These are phyloP conservation scores for Pristionchus exspectatus DNA, from an alignment of 2,888 invertebrate species.

Conservation along the genomic window DNA sequence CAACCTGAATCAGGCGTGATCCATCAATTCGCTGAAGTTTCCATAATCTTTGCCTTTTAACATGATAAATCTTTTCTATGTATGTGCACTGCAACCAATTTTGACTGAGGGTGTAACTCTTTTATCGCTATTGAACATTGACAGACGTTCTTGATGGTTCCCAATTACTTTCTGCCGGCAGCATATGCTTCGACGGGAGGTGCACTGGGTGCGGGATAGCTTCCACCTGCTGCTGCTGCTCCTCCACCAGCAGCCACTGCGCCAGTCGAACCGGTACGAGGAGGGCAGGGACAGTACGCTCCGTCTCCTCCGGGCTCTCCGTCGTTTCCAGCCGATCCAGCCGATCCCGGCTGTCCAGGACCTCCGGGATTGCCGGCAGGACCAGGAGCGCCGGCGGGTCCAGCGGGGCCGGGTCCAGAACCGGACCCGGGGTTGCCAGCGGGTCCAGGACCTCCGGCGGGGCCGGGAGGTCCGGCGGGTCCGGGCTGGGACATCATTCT, in stretches of 20 bases:
- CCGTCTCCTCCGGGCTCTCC: slow-evolving; percentile 60
- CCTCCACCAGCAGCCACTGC: slow-evolving; percentile 54
- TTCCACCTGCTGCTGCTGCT: slow-evolving; percentile 4
- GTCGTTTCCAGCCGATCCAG: slow-evolving; percentile 62
- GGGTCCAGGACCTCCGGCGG: slow-evolving; percentile 66
- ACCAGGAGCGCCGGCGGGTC: slow-evolving; percentile 67
- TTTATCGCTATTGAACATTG: background rate
- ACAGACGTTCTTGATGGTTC: background rate
- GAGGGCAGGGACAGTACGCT: slow-evolving; percentile 62
- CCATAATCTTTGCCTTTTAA: background rate
- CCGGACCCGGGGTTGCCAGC: slow-evolving; percentile 59
- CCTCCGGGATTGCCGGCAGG: slow-evolving; percentile 65
- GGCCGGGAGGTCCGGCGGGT: slow-evolving; percentile 63
- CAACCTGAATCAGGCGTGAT: slow-evolving; percentile 19
- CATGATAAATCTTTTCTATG: background rate
- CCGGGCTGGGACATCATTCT: slow-evolving; percentile 49
- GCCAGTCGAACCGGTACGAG: slow-evolving; percentile 60
- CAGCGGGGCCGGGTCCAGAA: slow-evolving; percentile 64
- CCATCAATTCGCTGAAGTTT: background rate
- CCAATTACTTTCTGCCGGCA: slow-evolving; percentile 17
- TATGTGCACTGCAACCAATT: background rate
- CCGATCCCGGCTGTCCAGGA: slow-evolving; percentile 62
- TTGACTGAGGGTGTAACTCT: background rate
- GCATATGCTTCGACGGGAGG: slow-evolving; percentile 44
- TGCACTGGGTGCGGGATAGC: background rate